Conservation (phyloP, 2,113 vertebrate genomes). For the Brienomyrus longianalis region DNA sequence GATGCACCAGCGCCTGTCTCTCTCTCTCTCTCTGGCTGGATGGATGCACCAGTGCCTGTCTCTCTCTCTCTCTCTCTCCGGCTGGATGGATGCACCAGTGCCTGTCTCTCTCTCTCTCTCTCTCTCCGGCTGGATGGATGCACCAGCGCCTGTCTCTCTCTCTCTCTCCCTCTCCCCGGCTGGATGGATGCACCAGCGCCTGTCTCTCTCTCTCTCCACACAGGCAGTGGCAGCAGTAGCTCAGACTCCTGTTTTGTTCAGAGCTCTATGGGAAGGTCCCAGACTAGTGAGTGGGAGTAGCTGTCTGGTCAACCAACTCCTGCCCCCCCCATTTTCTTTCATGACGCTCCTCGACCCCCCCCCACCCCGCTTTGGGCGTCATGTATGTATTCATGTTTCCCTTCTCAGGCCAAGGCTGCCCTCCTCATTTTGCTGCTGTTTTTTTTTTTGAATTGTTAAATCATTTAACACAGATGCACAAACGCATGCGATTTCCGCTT, state of each 20-base stretch:
- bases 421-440: not conserved
- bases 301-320: constrained; percentile 35
- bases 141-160: too few species aligned
- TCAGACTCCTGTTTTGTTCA: constrained; percentile 77
- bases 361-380: not conserved
- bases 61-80: too few species aligned
- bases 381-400: not conserved
- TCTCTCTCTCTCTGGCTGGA: too few species aligned
- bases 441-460: not conserved
- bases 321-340: constrained; percentile 1
- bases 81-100: too few species aligned
- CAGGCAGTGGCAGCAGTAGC: constrained; percentile 81
- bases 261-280: constrained; percentile 75
- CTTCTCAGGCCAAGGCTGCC: not conserved
- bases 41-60: too few species aligned
- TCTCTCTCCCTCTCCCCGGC: not conserved
- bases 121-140: too few species aligned
- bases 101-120: constrained; percentile 28
- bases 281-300: constrained; percentile 84
- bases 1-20: too few species aligned
- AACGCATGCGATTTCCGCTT: not conserved
- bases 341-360: not conserved
- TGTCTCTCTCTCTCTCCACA: constrained; percentile 72
- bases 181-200: constrained; percentile 53
- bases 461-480: not conserved